Base-by-base conservation (phyloP, 2,797 vertebrate genomes). In the Pagetopsis macropterus region DNA sequence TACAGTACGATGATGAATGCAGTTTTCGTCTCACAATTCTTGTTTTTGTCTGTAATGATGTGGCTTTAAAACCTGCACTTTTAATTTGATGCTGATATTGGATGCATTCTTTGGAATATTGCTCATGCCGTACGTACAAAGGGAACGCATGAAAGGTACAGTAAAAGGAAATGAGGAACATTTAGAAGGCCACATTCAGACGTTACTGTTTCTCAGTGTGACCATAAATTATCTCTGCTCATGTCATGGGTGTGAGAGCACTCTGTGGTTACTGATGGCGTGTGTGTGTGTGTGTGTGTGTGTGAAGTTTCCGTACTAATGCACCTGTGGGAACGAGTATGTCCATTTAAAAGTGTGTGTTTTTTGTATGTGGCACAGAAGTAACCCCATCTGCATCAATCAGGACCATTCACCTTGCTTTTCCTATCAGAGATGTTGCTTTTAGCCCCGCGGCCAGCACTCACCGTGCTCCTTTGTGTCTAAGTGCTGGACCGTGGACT, bases 351-450 rank as follows among this genome's bases (percentile, higher is more conserved):
- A 46, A 6, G 17, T 68, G 45, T 19, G 72, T 65, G 17, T 50
- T 5, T 27, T 46, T 3, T 43, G 56, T 27, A 19, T 68, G 13
- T 59, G 45, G 66, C 50, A 65, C 60, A 66, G 55, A 72, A 58
- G 68, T 62, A 60, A 33, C 58, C n/a, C 46, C 11, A 33, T 76
- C 52, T 72, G 61, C 64, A 40, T 71, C 80, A 81, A 76, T 86
- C 75, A 60, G 54, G 43, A 57, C 76, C 57, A 55, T 85, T 58
- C 71, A 13, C 70, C 70, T 76, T 66, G 67, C 72, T 76, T 70
- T 77, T 75, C 66, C 63, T 80, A 72, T 84, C 68, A 82, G 72
- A 84, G 78, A 70, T 73, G 76, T 76, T 5, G 81, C 84, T 89
- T 87, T 88, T 87, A 87, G 84, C 82, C 80, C 79, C 69, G 44